Base-by-base conservation (phyloP, 2,797 vertebrate species). In the Brachyrhaphis roseni region DNA sequence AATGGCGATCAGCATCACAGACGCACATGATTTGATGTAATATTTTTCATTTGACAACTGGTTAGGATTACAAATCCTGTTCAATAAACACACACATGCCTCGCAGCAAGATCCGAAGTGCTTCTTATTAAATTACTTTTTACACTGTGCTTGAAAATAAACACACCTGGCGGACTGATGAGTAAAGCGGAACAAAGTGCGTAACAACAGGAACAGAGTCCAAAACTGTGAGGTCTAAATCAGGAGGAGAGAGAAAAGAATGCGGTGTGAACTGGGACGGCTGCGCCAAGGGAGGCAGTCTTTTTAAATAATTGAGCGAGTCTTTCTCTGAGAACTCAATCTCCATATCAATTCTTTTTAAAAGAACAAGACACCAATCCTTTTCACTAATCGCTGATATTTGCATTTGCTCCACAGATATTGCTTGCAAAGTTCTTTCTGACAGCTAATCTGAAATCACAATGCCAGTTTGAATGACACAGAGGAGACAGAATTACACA, bases 241-340 rank as follows among this genome's bases (percentile, higher is more conserved):
- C 18, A 77, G 64, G 16, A 15, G 15, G 36, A 46, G 53, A 62
- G 51, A 53, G n/a, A 59, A 72, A 31, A 53, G 53, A 76, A 74
- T 74, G 51, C 1, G 2, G 31, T 72, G 72, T 72, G 59, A 43
- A 28, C 36, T 18, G 4, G 26, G 10, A 71, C 26, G 1, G 68
- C 34, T 45, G 5, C 11, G 2, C 78, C 47, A 71, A 39, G 31
- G 39, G 34, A 82, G 47, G 78, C 73, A 53, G 43, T 72, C 59
- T 62, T 71, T 82, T 64, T 90, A 68, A 93, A 92, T 90, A 88
- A 92, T 87, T 89, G 57, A 91, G 74, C 71, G 26, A 59, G 85
- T 77, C 79, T 83, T 86, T 77, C 79, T 80, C 78, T 83, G 77
- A 80, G 82, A 88, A 82, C 46, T 82, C 82, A 49, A 82, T 85